Evolutionary conservation across 2,797 vertebrate species (phyloP), one percentile per base, ranked within the genome.

Genomic region (Sphenodon punctatus): DNA sequence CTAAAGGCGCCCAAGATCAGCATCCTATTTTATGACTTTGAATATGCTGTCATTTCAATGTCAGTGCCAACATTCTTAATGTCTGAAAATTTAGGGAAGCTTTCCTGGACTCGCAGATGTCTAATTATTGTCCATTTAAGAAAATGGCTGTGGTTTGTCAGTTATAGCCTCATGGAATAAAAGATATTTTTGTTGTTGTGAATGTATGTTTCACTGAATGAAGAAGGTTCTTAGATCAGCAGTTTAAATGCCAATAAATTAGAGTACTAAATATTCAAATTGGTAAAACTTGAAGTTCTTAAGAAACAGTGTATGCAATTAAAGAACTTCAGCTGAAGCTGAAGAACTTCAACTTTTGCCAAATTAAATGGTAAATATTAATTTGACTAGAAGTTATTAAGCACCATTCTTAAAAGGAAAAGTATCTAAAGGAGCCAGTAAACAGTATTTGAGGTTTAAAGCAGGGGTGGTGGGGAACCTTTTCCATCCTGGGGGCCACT

Each of bases 221-320:
- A 92, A 86, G 85, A 66, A 79, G 79, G 93, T 81, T 61, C 88
- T 87, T 89, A 90, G 67, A 92, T 91, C 87, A 88, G 90, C 85
- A 84, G 82, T 90, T 93, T 92, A 93, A 92, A 86, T 61, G 75
- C 80, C 90, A 75, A 90, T 92, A 89, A 87, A 90, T 93, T 92
- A 90, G 84, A 67, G 87, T 89, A 86, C 89, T 90, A 92, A 91
- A 91, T 90, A 91, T 93, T 93, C 92, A 91, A 91, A 83, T 92
- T 82, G 71, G 81, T 78, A 81, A 86, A 73, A 89, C 60, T 87
- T 81, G 88, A 92, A 90, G 84, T 89, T 88, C 89, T 78, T 89
- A 91, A 92, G 80, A 85, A 80, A 88, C 88, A 83, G 42, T 80
- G 84, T 89, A 87, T 89, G 88, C 89, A 80, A n/a, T n/a, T n/a